These are phyloP conservation scores for Microtus oregoni DNA, from an alignment of 2,113 vertebrate species.

Conservation along the genomic window DNA sequence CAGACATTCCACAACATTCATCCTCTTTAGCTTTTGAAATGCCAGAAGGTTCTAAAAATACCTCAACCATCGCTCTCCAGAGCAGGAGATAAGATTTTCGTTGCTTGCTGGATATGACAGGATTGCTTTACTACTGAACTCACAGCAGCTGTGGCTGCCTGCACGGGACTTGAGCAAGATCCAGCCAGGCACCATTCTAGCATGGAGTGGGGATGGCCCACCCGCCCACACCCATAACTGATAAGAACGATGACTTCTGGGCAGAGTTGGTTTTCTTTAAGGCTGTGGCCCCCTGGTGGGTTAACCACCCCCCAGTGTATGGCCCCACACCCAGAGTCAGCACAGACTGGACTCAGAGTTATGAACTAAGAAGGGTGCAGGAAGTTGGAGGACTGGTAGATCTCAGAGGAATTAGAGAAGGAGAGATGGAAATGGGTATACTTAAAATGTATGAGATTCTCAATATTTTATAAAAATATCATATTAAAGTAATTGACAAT, in stretches of 20 bases:
- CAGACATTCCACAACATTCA: not conserved
- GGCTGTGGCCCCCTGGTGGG: not conserved
- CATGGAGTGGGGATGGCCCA: not conserved
- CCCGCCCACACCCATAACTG: no score
- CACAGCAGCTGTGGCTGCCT: not conserved
- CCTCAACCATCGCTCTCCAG: not conserved
- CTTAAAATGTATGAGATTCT: not conserved
- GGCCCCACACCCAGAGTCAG: not conserved
- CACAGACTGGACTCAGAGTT: not conserved
- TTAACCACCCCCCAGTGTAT: not conserved
- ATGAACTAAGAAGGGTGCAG: not conserved
- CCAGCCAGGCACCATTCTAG: no score
- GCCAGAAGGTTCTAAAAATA: not conserved
- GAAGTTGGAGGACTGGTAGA: no score
- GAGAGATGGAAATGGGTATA: no score
- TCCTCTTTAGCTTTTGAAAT: conserved; percentile 21
- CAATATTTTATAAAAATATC: not conserved
- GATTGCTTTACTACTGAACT: not conserved
- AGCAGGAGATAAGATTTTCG: not conserved
- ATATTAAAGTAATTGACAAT: not conserved
- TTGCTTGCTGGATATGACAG: not conserved
- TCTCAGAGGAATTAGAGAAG: not conserved
- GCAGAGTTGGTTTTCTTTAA: not conserved
- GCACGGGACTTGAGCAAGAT: not conserved
- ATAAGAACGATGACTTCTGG: not conserved